phyloP scores from a whole-genome alignment of 2,888 invertebrate species.

The Stenichneumon culpator region DNA sequence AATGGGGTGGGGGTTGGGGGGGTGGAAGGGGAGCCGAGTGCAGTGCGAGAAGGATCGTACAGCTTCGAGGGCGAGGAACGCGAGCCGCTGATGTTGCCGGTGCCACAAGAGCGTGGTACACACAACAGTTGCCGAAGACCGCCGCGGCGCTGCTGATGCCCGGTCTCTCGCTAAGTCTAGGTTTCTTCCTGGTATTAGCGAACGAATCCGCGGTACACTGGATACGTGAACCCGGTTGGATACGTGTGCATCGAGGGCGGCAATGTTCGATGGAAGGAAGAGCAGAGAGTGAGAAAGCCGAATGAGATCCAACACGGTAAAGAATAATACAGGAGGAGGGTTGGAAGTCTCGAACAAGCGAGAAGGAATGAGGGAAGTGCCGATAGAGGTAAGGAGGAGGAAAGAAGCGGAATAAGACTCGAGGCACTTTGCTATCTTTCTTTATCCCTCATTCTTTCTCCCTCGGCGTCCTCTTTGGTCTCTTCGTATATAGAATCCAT shows the following conservation, averaged over 20 bases:
- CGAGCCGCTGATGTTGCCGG: not conserved
- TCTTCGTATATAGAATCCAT: constrained; percentile 74
- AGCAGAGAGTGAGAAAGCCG: constrained; percentile 45
- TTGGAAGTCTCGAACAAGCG: constrained; percentile 27
- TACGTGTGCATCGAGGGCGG: constrained; percentile 44
- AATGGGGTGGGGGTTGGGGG: constrained; percentile 75
- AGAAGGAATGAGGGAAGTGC: constrained; percentile 49
- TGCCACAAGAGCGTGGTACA: constrained; percentile 34
- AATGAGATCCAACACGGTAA: constrained; percentile 19
- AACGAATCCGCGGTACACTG: constrained; percentile 1
- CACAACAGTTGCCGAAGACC: not conserved
- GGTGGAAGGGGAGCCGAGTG: constrained; percentile 38
- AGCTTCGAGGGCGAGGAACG: constrained; percentile 47
- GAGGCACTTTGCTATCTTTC: constrained; percentile 54
- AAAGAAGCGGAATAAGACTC: constrained; percentile 67
- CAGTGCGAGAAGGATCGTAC: constrained; percentile 40
- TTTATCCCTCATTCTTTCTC: not conserved
- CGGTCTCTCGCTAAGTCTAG: constrained; percentile 75
- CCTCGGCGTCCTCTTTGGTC: constrained; percentile 63
- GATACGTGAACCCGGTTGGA: not conserved
- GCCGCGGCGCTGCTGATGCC: constrained; percentile 32
- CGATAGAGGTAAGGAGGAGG: constrained; percentile 42
- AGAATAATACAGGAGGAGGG: constrained; percentile 37
- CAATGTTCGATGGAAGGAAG: constrained; percentile 46
- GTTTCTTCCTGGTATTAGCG: constrained; percentile 71